Conservation (phyloP, 1,140 invertebrate genomes). For the Ridgeia piscesae region DNA sequence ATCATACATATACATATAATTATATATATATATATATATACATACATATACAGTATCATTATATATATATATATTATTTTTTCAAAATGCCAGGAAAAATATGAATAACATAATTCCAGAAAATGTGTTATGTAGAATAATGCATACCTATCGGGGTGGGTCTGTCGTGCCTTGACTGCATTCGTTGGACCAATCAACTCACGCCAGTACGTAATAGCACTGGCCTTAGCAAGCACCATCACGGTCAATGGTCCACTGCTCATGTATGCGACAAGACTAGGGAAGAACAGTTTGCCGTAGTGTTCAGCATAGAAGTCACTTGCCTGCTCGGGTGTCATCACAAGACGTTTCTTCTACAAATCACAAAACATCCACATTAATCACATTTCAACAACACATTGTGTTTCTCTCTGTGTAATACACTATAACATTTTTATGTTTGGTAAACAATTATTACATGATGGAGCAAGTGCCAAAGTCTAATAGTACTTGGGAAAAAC, state of each 20-base stretch:
- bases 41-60: too few species aligned
- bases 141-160: constrained; percentile 65
- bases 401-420: too few species aligned
- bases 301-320: constrained; percentile 78
- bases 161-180: constrained; percentile 68
- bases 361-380: not conserved
- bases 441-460: too few species aligned
- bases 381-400: not conserved
- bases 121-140: not conserved
- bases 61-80: too few species aligned
- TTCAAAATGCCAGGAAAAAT: too few species aligned
- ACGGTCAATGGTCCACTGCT: constrained; percentile 73
- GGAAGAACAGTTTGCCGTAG: constrained; percentile 71
- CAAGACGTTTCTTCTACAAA: constrained; percentile 67
- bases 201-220: constrained; percentile 72
- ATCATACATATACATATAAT: too few species aligned
- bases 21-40: too few species aligned
- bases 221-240: constrained; percentile 66
- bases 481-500: too few species aligned
- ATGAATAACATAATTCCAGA: not conserved
- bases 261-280: constrained; percentile 74
- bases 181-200: constrained; percentile 70
- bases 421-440: too few species aligned
- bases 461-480: too few species aligned
- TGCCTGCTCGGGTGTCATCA: constrained; percentile 76